Base-by-base conservation (phyloP, 2,113 vertebrate species). In the Cheirogaleus medius region DNA sequence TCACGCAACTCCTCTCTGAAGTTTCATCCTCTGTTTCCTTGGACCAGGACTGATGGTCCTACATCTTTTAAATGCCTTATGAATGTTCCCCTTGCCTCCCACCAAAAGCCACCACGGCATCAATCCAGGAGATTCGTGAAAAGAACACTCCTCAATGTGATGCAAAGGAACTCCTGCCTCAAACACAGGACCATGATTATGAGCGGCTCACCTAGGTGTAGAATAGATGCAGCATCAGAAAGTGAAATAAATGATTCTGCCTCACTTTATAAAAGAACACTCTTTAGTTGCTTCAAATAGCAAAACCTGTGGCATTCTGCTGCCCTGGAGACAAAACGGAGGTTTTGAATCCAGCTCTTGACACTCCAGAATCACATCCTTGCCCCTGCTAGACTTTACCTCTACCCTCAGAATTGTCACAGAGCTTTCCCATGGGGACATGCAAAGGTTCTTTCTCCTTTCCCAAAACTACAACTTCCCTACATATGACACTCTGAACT, bases 131-230 rank as follows among this genome's bases (percentile, higher is more conserved):
- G 20, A 49, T 49, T 0, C 8, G 47, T 54, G 74, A 60, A 52
- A 47, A 93, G 63, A 78, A 71, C 2, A 13, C 5, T 9, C 20
- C 58, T 34, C 27, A 17, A 8, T 20, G 11, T 11, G 11, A 29
- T 3, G 17, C 2, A 21, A 27, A 10, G 85, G 47, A 44, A 39
- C 7, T 73, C 49, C 12, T 17, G 29, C 14, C 29, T 52, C 4
- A 5, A 7, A 15, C 4, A 6, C 17, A 1, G 14, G 10, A 76
- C 34, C 0, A 3, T 3, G 37, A 21, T 11, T 34, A 4, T 0
- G 7, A 32, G 32, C 0, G 9, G 29, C 8, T 6, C 5, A 29
- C 37, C 47, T 2, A 47, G 11, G 63, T 0, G 34, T 17, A 54
- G 23, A 52, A 8, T 78, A 60, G 27, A 56, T 2, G 20, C 15